Evolutionary conservation across 2,888 invertebrate genomes (phyloP), one percentile per base, ranked within the genome.

Genomic region (Eulithis testata): DNA sequence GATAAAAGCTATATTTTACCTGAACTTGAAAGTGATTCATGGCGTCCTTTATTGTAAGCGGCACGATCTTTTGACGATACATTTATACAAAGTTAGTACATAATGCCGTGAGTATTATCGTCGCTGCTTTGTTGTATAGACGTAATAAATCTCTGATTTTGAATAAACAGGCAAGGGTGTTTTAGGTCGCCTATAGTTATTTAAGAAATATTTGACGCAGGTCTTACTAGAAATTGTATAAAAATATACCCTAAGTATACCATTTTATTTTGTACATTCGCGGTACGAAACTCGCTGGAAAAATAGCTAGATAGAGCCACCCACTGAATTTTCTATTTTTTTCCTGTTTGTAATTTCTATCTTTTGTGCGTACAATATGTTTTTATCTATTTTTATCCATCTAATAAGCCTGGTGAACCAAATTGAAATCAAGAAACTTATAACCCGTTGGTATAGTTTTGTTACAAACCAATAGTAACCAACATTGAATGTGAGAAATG

Each of bases 1-100:
- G 57, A 45, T 27, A 43, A 49, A 56, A 53, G 56, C 56, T 52
- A 49, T 54, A 67, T 76, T 75, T 75, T 76, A 78, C 73, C 84
- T 84, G 84, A 70, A 73, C 69, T 72, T 84, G 86, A 86, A 81
- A 79, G 83, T 82, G 86, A 86, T 86, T 84, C 83, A 86, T 86
- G 77, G 76, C 77, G 57, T 66, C 62, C 70, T 77, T 77, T 80
- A 82, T 83, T 81, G 82, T 79, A 66, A 63, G 59, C 45, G 40
- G 57, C 52, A 47, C 52, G 49, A 63, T 62, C 62, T 57, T 65
- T 53, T 56, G 58, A 52, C 66, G 51, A 63, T 50, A 59, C 44
- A 54, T 43, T 21, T 21, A 49, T 49, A 36, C 12, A 11, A 27
- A 58, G 44, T 36, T 37, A 54, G 45, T 45, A 57, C 21, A 21